Base-by-base conservation (phyloP, 2,888 invertebrate genomes). In the Plutella xylostella region DNA sequence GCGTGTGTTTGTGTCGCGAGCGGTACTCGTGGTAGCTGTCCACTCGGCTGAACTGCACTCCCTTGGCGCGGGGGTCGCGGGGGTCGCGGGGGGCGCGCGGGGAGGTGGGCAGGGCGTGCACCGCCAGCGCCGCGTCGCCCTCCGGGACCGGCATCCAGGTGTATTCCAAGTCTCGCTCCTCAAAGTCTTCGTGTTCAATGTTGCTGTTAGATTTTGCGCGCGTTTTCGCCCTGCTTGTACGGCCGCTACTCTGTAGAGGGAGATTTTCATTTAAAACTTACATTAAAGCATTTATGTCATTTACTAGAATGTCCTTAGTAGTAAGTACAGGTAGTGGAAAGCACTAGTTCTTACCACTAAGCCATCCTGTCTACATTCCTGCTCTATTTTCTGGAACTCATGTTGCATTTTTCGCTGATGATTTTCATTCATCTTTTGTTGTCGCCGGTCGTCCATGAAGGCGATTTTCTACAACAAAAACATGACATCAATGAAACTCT, bases 141-240 rank as follows among this genome's bases (percentile, higher is more conserved):
- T 82, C 82, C 0, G 82, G 83, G 1, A 80, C 75, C 4, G 82
- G 82, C 76, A 82, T 73, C 82, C 82, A 83, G 7, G 82, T 78
- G 49, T 82, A 83, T 51, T 77, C 68, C 37, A 72, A 67, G 48
- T 76, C 69, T 45, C 58, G 60, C 18, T 48, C 54, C 19, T 61
- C 57, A 20, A 19, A 11, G 25, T 28, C 15, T 4, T 14, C 17
- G 60, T 77, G 72, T 43, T 63, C 72, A 50, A 74, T 68, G 21
- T 37, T 37, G 20, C 12, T n/a, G 11, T 19, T 19, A 5, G 37
- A 37, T 20, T 37, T 37, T 19, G 37, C n/a, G 11, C 33, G 33
- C 33, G 15, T 11, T n/a, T n/a, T n/a, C n/a, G 15, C 33, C 33
- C 33, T 33, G 33, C 3, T 14, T 33, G 33, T n/a, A n/a, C n/a